Conservation (phyloP, 2,113 vertebrate species). For the Barbus barbus region DNA sequence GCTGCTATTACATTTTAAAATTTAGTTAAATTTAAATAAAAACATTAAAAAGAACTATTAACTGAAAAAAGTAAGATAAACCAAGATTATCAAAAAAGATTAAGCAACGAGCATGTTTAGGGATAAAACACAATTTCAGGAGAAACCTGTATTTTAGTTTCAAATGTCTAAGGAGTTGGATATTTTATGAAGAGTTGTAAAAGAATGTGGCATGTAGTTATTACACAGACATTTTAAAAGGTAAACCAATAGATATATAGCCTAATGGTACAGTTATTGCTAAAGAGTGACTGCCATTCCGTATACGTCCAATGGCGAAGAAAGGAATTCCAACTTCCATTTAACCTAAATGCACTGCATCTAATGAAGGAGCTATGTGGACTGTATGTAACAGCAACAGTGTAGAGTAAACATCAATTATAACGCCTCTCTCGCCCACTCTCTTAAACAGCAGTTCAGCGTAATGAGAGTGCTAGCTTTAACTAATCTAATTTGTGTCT, state of each 20-base stretch:
- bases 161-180: too few species aligned
- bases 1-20: too few species aligned
- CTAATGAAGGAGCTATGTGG: slow-evolving; percentile 13
- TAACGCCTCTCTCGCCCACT: slow-evolving; percentile 22
- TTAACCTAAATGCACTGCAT: slow-evolving; percentile 2
- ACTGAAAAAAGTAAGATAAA: too few species aligned
- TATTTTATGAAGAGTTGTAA: not conserved
- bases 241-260: not conserved
- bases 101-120: too few species aligned
- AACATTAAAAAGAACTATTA: too few species aligned
- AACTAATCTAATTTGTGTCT: slow-evolving; percentile 32
- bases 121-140: too few species aligned
- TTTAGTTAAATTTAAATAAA: too few species aligned
- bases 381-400: slow-evolving; percentile 5
- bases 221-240: not conserved
- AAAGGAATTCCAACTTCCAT: not conserved
- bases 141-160: too few species aligned
- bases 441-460: slow-evolving; percentile 7
- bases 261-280: too few species aligned
- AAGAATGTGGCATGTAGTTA: not conserved
- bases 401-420: slow-evolving; percentile 47
- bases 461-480: slow-evolving; percentile 23
- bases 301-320: too few species aligned
- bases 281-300: too few species aligned
- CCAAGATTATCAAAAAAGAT: too few species aligned